These are phyloP conservation scores for Turdus rufiventris DNA, from an alignment of 2,113 vertebrate genomes.

Conservation along the genomic window DNA sequence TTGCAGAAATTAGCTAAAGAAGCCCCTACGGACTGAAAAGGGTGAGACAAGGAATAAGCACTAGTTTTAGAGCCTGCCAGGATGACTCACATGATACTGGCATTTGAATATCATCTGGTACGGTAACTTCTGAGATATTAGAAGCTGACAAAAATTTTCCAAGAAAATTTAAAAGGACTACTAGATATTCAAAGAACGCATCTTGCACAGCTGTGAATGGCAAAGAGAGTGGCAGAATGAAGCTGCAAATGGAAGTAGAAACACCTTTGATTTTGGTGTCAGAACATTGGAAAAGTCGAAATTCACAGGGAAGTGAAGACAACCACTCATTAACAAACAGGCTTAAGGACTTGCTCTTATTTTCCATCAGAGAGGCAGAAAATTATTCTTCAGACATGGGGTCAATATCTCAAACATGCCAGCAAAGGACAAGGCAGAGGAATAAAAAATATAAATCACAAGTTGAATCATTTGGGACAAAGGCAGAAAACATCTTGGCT, in stretches of 20 bases:
- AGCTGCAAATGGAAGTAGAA: background rate
- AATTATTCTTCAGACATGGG: background rate
- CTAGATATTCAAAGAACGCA: background rate
- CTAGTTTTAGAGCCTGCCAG: background rate
- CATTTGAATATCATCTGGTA: background rate
- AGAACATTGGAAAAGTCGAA: background rate
- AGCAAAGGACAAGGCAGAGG: background rate
- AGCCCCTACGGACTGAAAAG: background rate
- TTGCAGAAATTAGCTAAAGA: background rate
- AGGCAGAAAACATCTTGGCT: constrained; percentile 51
- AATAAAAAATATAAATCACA: background rate
- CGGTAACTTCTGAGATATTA: background rate
- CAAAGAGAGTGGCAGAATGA: background rate
- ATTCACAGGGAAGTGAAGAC: background rate
- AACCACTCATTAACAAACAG: background rate
- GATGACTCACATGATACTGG: background rate
- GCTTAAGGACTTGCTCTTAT: background rate
- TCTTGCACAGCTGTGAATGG: background rate
- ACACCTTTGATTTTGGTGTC: background rate
- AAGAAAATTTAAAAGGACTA: background rate
- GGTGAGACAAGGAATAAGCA: background rate
- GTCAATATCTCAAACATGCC: constrained; percentile 15
- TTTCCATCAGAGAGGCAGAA: constrained; percentile 25
- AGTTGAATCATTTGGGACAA: constrained; percentile 37
- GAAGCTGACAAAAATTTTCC: background rate